Conservation (phyloP, 2,888 invertebrate species). For the Zygaena filipendulae region DNA sequence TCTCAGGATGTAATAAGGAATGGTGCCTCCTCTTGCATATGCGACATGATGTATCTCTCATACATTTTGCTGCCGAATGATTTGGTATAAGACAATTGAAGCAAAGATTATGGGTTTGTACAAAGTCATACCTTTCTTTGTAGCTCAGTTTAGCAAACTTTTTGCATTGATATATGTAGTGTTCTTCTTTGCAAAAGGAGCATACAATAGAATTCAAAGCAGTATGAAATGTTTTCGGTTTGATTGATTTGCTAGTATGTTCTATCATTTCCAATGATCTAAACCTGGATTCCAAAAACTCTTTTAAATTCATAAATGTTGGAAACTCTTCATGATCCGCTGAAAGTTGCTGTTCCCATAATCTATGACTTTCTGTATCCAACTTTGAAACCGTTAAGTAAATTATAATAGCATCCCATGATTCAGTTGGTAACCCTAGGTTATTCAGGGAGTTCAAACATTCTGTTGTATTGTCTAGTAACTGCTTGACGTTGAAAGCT, state of each 20-base stretch:
- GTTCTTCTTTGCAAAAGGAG: conserved; percentile 8
- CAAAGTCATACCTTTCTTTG: neutral
- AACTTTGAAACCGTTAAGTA: conserved; percentile 14
- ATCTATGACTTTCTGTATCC: conserved; percentile 17
- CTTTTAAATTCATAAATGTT: conserved; percentile 12
- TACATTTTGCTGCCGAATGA: conserved; percentile 11
- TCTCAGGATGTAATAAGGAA: conserved; percentile 12
- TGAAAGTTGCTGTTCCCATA: conserved; percentile 13
- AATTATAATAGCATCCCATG: conserved; percentile 9
- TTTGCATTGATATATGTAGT: conserved; percentile 12
- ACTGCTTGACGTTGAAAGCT: conserved; percentile 1
- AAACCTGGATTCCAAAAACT: conserved; percentile 19
- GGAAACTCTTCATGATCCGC: conserved; percentile 6
- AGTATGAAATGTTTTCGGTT: neutral
- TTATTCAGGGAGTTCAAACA: conserved; percentile 7
- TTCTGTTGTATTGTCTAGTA: conserved; percentile 8
- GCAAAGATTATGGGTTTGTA: conserved; percentile 7
- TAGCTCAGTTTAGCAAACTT: conserved; percentile 7
- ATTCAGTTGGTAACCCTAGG: conserved; percentile 4
- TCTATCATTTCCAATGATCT: conserved; percentile 18
- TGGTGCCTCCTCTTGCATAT: conserved; percentile 10
- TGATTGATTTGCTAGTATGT: neutral
- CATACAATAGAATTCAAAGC: conserved; percentile 4
- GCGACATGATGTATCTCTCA: conserved; percentile 10
- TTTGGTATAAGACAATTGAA: conserved; percentile 12